Evolutionary conservation across 2,113 vertebrate genomes (phyloP), one percentile per base, ranked within the genome.

Genomic region (Riparia riparia): DNA sequence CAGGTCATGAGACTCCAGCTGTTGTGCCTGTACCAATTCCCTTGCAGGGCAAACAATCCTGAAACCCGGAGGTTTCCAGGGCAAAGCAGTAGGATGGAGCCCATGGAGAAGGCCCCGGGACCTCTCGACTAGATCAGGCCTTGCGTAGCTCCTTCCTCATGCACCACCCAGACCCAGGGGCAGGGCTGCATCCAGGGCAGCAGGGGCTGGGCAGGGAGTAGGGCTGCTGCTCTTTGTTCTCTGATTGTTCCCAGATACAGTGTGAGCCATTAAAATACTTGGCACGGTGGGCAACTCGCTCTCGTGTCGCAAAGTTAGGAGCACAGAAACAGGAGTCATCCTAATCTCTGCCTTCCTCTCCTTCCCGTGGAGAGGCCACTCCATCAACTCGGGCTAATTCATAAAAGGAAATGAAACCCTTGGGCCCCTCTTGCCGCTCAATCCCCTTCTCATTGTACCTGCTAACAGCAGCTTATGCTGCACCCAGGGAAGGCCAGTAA

Each of bases 291-390:
- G 65, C 51, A 94, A 71, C 47, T 61, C 0, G 0, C 1, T 6
- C 54, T 76, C 5, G 5, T 9, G 15, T 68, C 0, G 0, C 73
- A 69, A 42, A 83, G 47, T 69, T 61, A 0, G 0, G 73, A 74
- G 54, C 34, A 32, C 0, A 1, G 56, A 81, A 45, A 39, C 31
- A 37, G 44, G 4, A 69, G 53, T 19, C 80, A 34, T n/a, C 86
- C 61, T 53, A 5, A 17, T 24, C 51, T n/a, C 57, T 92, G 73
- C 66, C 65, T 71, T 86, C 80, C 42, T 79, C 25, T 47, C 47
- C 56, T 82, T 69, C 53, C 19, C 32, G 0, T 4, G n/a, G 20
- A 49, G 37, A 57, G 63, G 39, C 28, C 9, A 4, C n/a, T 72
- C 56, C 10, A n/a, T 21, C n/a, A 44, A 16, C 37, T 11, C 37